Base-by-base conservation (phyloP, 2,888 invertebrate species). In the Rhaphigaster nebulosa region DNA sequence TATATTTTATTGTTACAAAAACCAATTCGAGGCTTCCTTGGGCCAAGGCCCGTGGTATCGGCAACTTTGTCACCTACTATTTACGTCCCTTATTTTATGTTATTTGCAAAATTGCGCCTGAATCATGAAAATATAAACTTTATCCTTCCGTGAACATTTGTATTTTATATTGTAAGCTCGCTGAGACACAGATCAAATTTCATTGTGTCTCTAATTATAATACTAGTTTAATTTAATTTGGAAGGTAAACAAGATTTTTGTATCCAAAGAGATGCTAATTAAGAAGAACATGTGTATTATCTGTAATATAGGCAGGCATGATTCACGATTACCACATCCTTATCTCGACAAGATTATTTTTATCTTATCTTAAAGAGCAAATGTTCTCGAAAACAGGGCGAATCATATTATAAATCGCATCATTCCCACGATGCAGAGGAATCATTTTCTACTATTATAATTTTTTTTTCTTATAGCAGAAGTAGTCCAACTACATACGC, bases 281-380 rank as follows among this genome's bases (percentile, higher is more conserved):
- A 76, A 76, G 1, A 10, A 38, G 20, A 76, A 38, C 70, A 76
- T 38, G 38, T 76, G 70, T 76, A 38, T 38, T 76, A 76, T 76
- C 70, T 38, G 34, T 76, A 38, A 76, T 76, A 38, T 38, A 76
- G 70, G 70, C 38, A 38, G 38, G 34, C 20, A 76, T 23, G 12
- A 38, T 38, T 20, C 70, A 76, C 70, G 38, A 76, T 76, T 76
- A 76, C 34, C 13, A 76, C 70, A 38, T 20, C 8, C 70, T 76
- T 76, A 76, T 76, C 70, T 76, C 38, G 6, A 20, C 6, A 23
- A 76, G 70, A 76, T 76, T 20, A 76, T 38, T 38, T 38, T 76
- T 76, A 76, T 76, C 70, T 76, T 76, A 76, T 76, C 70, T 76
- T 23, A 38, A 26, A 76, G 70, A 76, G 70, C 70, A 38, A 76